These are phyloP conservation scores for Ecdyonurus torrentis DNA, from an alignment of 2,888 invertebrate species.

Conservation along the genomic window DNA sequence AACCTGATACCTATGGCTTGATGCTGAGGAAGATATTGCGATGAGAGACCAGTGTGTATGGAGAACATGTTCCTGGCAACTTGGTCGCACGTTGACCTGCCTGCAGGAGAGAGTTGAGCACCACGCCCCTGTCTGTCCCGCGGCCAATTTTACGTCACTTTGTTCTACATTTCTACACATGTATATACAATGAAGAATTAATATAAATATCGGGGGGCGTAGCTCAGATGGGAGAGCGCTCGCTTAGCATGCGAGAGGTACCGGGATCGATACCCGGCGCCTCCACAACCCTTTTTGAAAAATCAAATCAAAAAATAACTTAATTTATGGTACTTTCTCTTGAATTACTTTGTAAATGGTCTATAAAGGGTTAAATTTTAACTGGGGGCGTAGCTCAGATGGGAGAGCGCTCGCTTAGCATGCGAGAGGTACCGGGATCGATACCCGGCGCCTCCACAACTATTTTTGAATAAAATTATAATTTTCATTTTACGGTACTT, in stretches of 20 bases:
- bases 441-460: conserved; percentile 16
- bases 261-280: conserved; percentile 17
- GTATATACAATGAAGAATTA: neutral
- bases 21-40: no score
- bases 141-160: neutral
- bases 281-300: conserved; percentile 11
- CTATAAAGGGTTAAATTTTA: neutral
- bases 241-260: conserved; percentile 17
- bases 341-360: no score
- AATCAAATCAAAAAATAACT: no score
- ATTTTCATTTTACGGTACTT: no score
- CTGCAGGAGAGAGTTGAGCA: neutral
- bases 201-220: conserved; percentile 12
- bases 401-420: conserved; percentile 18
- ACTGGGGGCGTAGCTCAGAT: conserved; percentile 15
- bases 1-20: no score
- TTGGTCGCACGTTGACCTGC: no score
- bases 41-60: no score
- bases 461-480: neutral
- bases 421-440: conserved; percentile 17
- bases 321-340: no score
- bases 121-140: neutral
- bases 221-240: conserved; percentile 17
- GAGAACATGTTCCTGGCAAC: no score
- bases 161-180: neutral